Percentiles rank a stretch among this genome's conserved stretches.
Conservation (phyloP, 1,140 invertebrate species). For the Vollenhovia emeryi region DNA sequence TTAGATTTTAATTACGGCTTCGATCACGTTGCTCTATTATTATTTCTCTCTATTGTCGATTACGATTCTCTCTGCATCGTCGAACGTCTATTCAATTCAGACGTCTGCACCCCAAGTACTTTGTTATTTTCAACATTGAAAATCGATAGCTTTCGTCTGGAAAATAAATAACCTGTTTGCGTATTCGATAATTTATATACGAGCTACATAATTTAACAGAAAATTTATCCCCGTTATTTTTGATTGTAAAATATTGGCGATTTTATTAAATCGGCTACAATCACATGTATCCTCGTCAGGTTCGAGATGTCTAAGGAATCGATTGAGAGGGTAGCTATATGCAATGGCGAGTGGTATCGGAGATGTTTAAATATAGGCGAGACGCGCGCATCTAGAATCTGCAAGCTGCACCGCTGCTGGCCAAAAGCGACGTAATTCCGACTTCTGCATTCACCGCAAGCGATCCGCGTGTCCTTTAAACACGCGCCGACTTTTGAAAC, state of each 20-base stretch:
- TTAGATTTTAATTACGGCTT: constrained; percentile 47
- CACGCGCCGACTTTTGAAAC: background rate
- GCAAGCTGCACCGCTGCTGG: background rate
- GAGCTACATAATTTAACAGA: background rate
- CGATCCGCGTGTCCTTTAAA: background rate
- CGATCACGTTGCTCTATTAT: background rate
- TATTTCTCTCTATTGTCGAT: constrained; percentile 16
- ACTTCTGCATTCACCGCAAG: constrained; percentile 17
- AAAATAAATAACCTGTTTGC: background rate
- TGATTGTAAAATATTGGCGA: background rate
- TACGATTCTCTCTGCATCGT: background rate
- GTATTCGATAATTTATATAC: background rate
- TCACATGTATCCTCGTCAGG: background rate
- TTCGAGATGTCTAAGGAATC: background rate
- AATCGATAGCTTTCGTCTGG: background rate
- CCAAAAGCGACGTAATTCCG: constrained; percentile 17
- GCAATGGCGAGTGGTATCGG: background rate
- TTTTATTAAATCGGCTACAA: background rate
- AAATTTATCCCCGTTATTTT: background rate
- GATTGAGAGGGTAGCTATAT: background rate
- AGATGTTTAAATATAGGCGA: constrained; percentile 6
- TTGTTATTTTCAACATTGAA: background rate
- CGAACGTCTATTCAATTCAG: background rate
- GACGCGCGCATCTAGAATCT: background rate
- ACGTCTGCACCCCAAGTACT: background rate